Evolutionary conservation across 2,797 vertebrate species (phyloP).

Genomic region (Emydoidea blandingii): DNA sequence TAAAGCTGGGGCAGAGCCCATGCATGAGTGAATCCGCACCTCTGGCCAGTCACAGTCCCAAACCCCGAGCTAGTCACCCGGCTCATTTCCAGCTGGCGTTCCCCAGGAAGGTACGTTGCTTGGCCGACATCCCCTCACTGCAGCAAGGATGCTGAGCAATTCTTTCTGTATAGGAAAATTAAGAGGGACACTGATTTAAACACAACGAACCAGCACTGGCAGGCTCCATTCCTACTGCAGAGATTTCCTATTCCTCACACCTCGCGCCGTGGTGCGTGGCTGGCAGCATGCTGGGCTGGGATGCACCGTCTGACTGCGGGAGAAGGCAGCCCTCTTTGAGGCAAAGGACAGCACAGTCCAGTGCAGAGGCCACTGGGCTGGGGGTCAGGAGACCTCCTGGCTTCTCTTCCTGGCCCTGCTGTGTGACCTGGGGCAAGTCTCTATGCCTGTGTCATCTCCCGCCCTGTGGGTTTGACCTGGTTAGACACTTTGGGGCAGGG

Average conservation of each 20-base stretch:
- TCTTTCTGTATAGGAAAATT: not conserved
- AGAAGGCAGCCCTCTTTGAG: constrained; percentile 41
- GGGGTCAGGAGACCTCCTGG: not conserved
- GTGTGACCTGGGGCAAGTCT: not conserved
- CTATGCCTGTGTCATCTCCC: not conserved
- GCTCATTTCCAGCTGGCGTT: not conserved
- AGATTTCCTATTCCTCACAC: not conserved
- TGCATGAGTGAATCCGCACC: constrained; percentile 50
- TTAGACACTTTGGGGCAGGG: not conserved
- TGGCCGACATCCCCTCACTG: constrained; percentile 13
- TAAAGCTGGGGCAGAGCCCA: constrained; percentile 33
- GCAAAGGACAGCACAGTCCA: not conserved
- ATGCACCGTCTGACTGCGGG: not conserved
- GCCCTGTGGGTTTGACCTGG: not conserved
- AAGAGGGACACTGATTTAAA: not conserved
- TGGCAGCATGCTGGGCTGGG: not conserved
- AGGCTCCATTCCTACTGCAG: not conserved
- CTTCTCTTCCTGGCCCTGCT: not conserved
- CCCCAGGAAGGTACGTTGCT: not conserved
- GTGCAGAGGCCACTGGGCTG: too few relatives aligned
- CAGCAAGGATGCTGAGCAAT: not conserved
- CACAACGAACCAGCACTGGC: not conserved
- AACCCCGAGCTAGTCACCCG: not conserved
- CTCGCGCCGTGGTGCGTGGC: not conserved
- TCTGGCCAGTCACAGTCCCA: not conserved